These are phyloP conservation scores for Sturnira hondurensis DNA, from an alignment of 2,113 vertebrate genomes.

Conservation along the genomic window DNA sequence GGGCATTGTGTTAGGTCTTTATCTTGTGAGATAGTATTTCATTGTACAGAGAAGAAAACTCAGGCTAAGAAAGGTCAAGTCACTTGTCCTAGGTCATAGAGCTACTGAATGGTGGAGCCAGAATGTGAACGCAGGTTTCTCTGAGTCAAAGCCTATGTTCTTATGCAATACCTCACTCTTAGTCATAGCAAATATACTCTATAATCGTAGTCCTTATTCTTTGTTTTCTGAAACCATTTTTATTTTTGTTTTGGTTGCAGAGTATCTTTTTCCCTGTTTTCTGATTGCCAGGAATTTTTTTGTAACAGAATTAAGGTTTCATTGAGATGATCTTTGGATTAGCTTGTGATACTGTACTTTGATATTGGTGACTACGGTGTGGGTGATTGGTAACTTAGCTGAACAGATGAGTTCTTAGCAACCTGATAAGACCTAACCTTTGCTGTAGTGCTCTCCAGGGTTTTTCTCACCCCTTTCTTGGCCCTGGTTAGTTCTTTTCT, in stretches of 20 bases:
- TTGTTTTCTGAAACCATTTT: neutral
- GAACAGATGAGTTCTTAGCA: neutral
- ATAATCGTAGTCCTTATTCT: neutral
- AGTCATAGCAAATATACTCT: neutral
- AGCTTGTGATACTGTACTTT: neutral
- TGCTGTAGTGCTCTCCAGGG: neutral
- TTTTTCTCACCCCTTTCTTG: neutral
- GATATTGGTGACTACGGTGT: neutral
- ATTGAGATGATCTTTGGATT: neutral
- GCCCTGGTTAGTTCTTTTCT: neutral
- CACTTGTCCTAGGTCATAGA: neutral
- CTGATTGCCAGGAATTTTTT: neutral
- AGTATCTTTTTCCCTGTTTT: neutral
- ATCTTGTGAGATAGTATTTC: neutral
- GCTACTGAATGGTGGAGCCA: neutral
- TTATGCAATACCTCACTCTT: neutral
- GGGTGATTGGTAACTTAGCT: neutral
- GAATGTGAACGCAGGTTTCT: neutral
- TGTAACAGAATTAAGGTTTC: conserved; percentile 14
- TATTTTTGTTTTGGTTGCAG: neutral
- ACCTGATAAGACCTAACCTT: neutral
- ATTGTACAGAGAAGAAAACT: neutral
- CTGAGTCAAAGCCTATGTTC: neutral
- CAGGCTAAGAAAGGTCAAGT: neutral
- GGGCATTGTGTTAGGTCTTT: neutral